These are phyloP conservation scores for Myotis yumanensis DNA, from an alignment of 2,113 vertebrate genomes.

Conservation along the genomic window DNA sequence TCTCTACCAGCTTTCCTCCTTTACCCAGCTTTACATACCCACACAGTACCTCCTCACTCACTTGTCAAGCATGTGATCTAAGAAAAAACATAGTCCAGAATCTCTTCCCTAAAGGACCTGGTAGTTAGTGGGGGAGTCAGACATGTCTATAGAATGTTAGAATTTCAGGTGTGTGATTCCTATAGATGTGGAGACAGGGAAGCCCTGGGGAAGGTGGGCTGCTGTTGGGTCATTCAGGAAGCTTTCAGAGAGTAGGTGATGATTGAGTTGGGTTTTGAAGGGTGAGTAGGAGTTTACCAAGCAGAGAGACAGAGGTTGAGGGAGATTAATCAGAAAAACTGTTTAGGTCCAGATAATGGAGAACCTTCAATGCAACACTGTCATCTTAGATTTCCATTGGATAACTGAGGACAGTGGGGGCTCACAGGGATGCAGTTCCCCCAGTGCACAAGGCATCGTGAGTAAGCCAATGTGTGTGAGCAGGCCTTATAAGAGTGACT, in stretches of 20 bases:
- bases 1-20: background rate
- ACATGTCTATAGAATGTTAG: rapidly evolving
- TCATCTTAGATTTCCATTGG: background rate
- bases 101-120: background rate
- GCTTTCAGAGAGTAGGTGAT: background rate
- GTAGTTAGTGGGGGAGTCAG: background rate
- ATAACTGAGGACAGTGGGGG: background rate
- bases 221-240: background rate
- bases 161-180: rapidly evolving
- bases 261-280: background rate
- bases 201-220: background rate
- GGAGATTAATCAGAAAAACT: background rate
- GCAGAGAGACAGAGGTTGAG: background rate
- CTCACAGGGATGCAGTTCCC: background rate
- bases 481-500: background rate
- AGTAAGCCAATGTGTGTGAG: rapidly evolving
- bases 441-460: rapidly evolving
- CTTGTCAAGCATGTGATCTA: too few relatives aligned
- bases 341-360: background rate
- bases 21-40: background rate
- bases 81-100: background rate
- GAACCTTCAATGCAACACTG: background rate
- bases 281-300: background rate
- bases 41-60: background rate
- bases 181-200: rapidly evolving